Evolutionary conservation across 2,888 invertebrate species (phyloP).

Genomic region (Trachelus troglodyta): DNA sequence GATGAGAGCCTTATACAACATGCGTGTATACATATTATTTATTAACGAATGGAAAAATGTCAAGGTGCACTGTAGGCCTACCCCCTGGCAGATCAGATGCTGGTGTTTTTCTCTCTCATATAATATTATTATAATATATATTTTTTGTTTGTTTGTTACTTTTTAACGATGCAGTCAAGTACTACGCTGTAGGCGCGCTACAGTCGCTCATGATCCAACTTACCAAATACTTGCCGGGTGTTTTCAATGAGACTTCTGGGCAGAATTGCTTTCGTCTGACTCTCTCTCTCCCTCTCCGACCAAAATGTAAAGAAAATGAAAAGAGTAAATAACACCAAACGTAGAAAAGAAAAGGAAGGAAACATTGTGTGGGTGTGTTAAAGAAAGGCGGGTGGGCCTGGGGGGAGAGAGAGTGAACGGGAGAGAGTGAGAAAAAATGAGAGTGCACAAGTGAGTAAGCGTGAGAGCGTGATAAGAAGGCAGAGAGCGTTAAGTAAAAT

Average conservation of each 20-base stretch:
- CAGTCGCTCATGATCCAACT: conserved; percentile 21
- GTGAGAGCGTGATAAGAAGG: neutral
- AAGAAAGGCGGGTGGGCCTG: neutral
- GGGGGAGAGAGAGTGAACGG: conserved; percentile 2
- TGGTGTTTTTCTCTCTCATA: conserved; percentile 11
- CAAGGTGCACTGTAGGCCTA: conserved; percentile 41
- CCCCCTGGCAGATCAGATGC: conserved; percentile 26
- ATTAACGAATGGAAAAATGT: conserved; percentile 32
- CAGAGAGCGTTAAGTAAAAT: neutral
- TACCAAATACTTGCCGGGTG: conserved; percentile 25
- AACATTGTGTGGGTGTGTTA: neutral
- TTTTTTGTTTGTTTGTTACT: conserved; percentile 13
- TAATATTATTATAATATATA: conserved; percentile 2
- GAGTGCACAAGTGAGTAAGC: neutral
- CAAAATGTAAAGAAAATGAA: neutral
- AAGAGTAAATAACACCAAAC: neutral
- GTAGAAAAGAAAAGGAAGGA: neutral
- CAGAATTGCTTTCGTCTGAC: neutral
- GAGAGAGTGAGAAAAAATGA: neutral
- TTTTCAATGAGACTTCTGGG: conserved; percentile 5
- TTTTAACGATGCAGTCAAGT: conserved; percentile 19
- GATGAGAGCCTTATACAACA: conserved; percentile 33
- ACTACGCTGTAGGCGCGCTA: conserved; percentile 19
- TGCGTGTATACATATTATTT: conserved; percentile 29
- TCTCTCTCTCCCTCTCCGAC: conserved; percentile 3